A percentile compares a stretch with the other conserved stretches of the same genome.
Conservation (phyloP, 2,113 vertebrate genomes). For the Hemibagrus wyckioides region DNA sequence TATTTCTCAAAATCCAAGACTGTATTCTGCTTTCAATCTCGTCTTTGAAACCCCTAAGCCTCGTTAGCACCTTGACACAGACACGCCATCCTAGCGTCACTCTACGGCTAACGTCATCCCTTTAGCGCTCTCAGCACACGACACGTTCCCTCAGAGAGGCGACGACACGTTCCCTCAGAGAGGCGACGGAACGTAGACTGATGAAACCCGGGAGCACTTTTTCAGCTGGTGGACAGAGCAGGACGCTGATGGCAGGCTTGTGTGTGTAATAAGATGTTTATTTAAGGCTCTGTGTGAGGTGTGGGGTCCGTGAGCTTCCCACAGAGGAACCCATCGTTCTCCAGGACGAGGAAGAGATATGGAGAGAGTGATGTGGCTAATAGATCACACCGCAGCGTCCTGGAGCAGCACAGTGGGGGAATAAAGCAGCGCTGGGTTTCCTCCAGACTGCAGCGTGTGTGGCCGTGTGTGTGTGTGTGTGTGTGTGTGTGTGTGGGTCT, state of each 20-base stretch:
- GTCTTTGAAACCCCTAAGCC: neutral
- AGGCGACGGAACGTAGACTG: constrained; percentile 7
- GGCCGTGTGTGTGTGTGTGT: neutral
- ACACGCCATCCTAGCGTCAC: neutral
- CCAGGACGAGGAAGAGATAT: neutral
- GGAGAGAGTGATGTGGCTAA: neutral
- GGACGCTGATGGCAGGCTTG: constrained; percentile 32
- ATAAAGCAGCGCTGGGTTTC: constrained; percentile 20
- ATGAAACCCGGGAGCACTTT: constrained; percentile 19
- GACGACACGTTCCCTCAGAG: neutral
- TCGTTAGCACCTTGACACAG: neutral
- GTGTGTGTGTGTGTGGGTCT: neutral
- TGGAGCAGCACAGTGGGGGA: constrained; percentile 5
- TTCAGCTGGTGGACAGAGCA: constrained; percentile 6
- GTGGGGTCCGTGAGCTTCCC: neutral
- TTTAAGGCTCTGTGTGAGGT: constrained; percentile 40
- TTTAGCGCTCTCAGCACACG: neutral
- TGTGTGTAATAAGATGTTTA: constrained; percentile 47
- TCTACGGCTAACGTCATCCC: neutral
- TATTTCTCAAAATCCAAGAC: neutral
- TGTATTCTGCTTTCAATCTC: neutral
- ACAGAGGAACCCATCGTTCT: neutral
- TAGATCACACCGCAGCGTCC: constrained; percentile 27
- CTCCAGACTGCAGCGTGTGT: constrained; percentile 25
- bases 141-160: neutral